Evolutionary conservation across 2,797 vertebrate genomes (phyloP).

Genomic region (Paedocypris micromegethes): DNA sequence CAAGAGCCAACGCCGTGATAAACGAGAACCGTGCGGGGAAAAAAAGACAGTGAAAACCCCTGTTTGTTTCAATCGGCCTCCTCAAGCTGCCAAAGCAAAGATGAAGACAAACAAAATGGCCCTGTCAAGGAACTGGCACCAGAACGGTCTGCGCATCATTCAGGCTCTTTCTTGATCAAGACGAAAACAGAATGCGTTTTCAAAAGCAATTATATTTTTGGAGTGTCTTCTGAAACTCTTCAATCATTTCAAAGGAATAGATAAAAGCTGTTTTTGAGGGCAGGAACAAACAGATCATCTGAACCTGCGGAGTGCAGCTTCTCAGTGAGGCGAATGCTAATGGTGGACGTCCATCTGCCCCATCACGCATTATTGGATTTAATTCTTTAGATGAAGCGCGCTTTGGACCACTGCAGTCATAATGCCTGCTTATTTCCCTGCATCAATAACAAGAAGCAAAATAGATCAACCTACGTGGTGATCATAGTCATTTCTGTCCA

Average conservation of each 20-base stretch:
- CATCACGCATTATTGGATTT: conserved; percentile 65
- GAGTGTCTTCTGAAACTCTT: conserved; percentile 51
- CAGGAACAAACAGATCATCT: conserved; percentile 58
- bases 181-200: conserved; percentile 44
- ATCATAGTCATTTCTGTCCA: conserved; percentile 54
- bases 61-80: conserved; percentile 18
- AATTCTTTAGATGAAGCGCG: conserved; percentile 62
- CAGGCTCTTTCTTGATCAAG: conserved; percentile 40
- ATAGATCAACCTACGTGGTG: conserved; percentile 56
- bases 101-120: conserved; percentile 32
- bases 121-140: conserved; percentile 41
- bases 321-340: conserved; percentile 63
- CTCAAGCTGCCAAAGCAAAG: conserved; percentile 25
- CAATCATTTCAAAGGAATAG: conserved; percentile 59
- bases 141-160: conserved; percentile 33
- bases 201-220: conserved; percentile 42
- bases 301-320: conserved; percentile 52
- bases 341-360: conserved; percentile 63
- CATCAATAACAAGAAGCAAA: conserved; percentile 63
- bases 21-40: conserved; percentile 28
- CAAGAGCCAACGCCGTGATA: conserved; percentile 21
- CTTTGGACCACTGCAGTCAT: conserved; percentile 55
- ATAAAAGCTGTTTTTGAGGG: conserved; percentile 54
- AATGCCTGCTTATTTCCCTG: conserved; percentile 64
- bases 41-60: conserved; percentile 25